These are phyloP conservation scores for Myotis vivesi DNA, from an alignment of 2,797 vertebrate genomes.

Conservation along the genomic window DNA sequence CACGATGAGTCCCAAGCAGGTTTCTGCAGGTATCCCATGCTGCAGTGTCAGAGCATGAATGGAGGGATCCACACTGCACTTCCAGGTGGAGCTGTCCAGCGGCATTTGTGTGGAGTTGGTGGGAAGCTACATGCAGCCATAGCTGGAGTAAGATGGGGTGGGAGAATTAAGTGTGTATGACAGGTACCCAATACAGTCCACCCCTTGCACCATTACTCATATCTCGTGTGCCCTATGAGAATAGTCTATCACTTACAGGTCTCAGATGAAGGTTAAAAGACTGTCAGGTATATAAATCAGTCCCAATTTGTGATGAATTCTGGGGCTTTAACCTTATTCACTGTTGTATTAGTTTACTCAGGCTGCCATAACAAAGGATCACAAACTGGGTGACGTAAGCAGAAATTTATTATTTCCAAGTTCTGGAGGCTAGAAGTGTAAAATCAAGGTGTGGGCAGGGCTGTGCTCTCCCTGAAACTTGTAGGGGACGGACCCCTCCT, in stretches of 20 bases:
- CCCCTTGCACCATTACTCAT: accelerated
- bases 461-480: background rate
- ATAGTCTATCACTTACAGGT: background rate
- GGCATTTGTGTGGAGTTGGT: background rate
- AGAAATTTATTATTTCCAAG: background rate
- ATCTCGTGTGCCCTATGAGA: background rate
- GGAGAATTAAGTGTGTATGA: background rate
- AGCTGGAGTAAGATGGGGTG: too few species aligned
- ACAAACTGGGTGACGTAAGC: background rate
- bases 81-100: background rate
- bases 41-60: background rate
- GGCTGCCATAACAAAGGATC: background rate
- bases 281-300: background rate
- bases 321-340: background rate
- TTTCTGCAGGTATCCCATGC: background rate
- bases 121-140: background rate
- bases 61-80: too few species aligned
- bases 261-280: background rate
- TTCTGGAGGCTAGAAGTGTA: background rate
- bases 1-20: background rate
- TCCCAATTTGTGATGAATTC: background rate
- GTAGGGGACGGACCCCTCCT: background rate
- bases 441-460: background rate
- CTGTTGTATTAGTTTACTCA: background rate
- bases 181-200: accelerated